Evolutionary conservation across 2,113 vertebrate genomes (phyloP).

Genomic region (Plectropomus leopardus): DNA sequence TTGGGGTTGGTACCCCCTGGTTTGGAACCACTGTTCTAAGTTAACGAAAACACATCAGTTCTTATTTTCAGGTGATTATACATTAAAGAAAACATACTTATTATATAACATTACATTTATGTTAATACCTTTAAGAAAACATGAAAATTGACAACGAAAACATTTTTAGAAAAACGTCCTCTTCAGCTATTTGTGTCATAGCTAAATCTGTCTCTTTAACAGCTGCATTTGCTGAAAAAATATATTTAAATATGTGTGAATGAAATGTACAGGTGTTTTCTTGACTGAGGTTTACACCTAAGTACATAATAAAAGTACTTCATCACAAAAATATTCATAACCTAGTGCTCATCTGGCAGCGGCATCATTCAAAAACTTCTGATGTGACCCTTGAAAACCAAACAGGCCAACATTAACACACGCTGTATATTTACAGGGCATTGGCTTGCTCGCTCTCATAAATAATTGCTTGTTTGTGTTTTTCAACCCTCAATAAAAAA

Average conservation of each 20-base stretch:
- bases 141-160: constrained; percentile 1
- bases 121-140: too few relatives aligned
- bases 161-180: background rate
- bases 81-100: too few relatives aligned
- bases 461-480: constrained; percentile 81
- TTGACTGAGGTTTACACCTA: background rate
- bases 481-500: constrained; percentile 70
- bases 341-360: background rate
- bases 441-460: constrained; percentile 61
- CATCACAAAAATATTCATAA: background rate
- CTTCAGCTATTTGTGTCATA: background rate
- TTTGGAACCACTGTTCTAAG: too few relatives aligned
- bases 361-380: constrained; percentile 14
- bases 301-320: background rate
- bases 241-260: constrained; percentile 6
- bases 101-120: too few relatives aligned
- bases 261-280: background rate
- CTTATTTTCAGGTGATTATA: too few relatives aligned
- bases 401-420: constrained; percentile 51
- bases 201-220: background rate
- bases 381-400: constrained; percentile 30
- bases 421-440: constrained; percentile 47
- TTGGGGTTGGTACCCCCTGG: too few relatives aligned
- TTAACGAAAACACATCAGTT: too few relatives aligned
- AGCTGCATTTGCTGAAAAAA: constrained; percentile 23